These are phyloP conservation scores for Oscarella lobularis DNA, from an alignment of 37 sponge, comb jelly and placozoan species.

Conservation along the genomic window DNA sequence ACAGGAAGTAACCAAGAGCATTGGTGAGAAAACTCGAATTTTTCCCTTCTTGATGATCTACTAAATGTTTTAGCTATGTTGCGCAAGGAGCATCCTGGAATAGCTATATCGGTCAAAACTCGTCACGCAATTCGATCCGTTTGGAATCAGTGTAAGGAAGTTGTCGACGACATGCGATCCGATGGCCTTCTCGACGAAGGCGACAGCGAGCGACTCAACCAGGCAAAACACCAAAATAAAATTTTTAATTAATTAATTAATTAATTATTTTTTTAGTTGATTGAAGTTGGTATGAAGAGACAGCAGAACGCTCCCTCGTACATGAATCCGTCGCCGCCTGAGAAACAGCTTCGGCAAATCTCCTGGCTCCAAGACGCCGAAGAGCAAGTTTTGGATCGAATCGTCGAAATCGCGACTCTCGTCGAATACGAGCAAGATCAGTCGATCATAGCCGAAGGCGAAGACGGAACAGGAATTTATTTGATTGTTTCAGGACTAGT, in stretches of 20 bases:
- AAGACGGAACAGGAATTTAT: conserved; percentile 31
- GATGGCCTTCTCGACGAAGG: conserved; percentile 58
- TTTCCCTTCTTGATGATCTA: neutral
- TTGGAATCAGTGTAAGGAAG: conserved; percentile 57
- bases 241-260: neutral
- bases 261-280: conserved; percentile 8
- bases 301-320: conserved; percentile 37
- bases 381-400: conserved; percentile 7
- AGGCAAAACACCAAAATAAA: too few relatives aligned
- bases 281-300: conserved; percentile 71
- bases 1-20: conserved; percentile 45
- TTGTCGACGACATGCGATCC: conserved; percentile 30
- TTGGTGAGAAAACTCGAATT: conserved; percentile 14
- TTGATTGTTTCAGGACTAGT: conserved; percentile 71
- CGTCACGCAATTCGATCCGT: conserved; percentile 69
- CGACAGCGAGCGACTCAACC: conserved; percentile 47
- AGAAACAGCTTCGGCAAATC: conserved; percentile 23
- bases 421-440: conserved; percentile 40
- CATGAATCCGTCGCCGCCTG: conserved; percentile 43
- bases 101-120: conserved; percentile 73
- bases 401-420: conserved; percentile 28
- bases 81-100: conserved; percentile 52
- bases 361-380: conserved; percentile 67
- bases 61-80: conserved; percentile 21
- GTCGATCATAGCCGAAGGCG: conserved; percentile 30